A percentile compares a stretch with the other conserved stretches of the same genome.
Conservation (phyloP, 2,797 vertebrate species). For the Ptychadena robeensis region DNA sequence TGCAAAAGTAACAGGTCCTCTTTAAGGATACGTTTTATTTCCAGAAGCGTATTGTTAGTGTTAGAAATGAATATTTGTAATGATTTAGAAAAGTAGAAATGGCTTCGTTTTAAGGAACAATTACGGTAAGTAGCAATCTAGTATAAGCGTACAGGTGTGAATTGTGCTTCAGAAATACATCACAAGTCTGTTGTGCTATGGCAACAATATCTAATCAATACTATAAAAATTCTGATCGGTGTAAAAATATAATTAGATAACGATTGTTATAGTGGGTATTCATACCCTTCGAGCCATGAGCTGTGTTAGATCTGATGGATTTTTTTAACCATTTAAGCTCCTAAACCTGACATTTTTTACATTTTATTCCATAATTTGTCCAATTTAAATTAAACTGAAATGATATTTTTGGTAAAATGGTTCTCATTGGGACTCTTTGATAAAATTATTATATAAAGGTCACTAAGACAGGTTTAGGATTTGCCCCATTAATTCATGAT, state of each 20-base stretch:
- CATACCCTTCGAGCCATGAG: background rate
- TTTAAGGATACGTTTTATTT: background rate
- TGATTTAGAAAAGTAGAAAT: background rate
- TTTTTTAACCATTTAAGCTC: no score
- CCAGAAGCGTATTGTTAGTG: background rate
- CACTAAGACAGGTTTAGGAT: no score
- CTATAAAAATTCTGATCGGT: background rate
- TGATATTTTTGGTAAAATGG: no score
- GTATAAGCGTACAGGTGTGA: no score
- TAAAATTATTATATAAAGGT: no score
- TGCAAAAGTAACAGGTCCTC: background rate
- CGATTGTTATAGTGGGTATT: background rate
- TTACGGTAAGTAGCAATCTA: background rate
- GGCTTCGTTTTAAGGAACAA: background rate
- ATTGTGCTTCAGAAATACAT: background rate
- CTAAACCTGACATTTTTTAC: no score
- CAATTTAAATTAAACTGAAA: no score
- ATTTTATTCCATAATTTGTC: no score
- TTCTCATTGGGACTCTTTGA: no score
- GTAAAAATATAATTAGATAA: background rate
- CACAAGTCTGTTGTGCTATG: background rate
- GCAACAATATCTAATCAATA: background rate
- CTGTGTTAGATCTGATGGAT: background rate
- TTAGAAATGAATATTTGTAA: no score
- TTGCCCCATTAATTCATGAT: no score